These are phyloP conservation scores for Leptopilina syphax DNA, from an alignment of 2,888 invertebrate species.

Conservation along the genomic window DNA sequence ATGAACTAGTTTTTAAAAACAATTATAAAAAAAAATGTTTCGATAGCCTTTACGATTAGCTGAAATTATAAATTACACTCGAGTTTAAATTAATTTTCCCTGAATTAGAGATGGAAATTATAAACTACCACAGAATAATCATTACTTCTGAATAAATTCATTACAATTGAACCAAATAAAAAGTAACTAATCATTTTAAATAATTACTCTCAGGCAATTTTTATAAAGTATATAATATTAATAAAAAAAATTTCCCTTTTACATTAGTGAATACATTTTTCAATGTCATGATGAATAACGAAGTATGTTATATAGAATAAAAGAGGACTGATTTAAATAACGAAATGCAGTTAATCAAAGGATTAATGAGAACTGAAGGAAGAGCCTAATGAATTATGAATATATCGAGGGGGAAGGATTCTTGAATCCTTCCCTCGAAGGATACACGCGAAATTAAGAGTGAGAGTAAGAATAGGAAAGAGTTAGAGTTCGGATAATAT, in stretches of 20 bases:
- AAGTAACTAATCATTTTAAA: not conserved
- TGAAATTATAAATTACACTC: too few relatives aligned
- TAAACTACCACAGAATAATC: too few relatives aligned
- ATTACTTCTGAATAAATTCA: too few relatives aligned
- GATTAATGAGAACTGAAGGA: constrained; percentile 71
- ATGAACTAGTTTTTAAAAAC: too few relatives aligned
- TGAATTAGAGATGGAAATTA: too few relatives aligned
- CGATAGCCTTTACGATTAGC: too few relatives aligned
- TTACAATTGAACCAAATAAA: not conserved
- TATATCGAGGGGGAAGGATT: constrained; percentile 45
- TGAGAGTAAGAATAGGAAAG: not conserved
- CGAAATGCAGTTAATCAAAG: constrained; percentile 71
- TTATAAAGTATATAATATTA: not conserved
- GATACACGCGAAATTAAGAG: not conserved
- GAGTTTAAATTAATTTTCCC: too few relatives aligned
- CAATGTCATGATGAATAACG: constrained; percentile 9
- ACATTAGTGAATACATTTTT: constrained; percentile 4
- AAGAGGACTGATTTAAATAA: constrained; percentile 62
- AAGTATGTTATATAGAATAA: constrained; percentile 6
- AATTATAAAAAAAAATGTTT: too few relatives aligned
- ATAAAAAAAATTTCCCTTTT: not conserved
- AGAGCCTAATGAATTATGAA: constrained; percentile 71
- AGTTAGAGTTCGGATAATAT: constrained; percentile 23
- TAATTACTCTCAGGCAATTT: not conserved
- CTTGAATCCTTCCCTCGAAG: too few relatives aligned